Percentiles rank a stretch among this genome's conserved stretches.
phyloP scores from a whole-genome alignment of 2,888 invertebrate genomes.

The Zaprionus lineosus region DNA sequence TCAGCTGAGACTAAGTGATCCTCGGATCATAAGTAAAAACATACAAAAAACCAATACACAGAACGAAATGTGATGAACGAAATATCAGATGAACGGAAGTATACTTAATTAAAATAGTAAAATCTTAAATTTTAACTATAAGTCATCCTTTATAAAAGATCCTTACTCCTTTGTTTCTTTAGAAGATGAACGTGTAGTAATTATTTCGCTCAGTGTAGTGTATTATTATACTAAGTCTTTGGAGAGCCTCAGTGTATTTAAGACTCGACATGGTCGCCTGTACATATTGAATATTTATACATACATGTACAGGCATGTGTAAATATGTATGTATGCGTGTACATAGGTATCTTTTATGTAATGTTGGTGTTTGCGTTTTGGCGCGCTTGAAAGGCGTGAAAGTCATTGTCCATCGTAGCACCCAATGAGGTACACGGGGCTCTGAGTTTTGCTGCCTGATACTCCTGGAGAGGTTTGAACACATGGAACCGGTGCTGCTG shows the following conservation, averaged over 20 bases:
- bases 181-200: not conserved
- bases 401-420: conserved; percentile 68
- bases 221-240: conserved; percentile 5
- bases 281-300: conserved; percentile 38
- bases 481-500: conserved; percentile 33
- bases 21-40: conserved; percentile 31
- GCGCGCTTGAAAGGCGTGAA: conserved; percentile 78
- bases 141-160: too few species aligned
- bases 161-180: too few species aligned
- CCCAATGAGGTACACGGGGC: conserved; percentile 14
- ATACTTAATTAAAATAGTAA: too few species aligned
- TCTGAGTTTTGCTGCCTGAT: conserved; percentile 14
- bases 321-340: not conserved
- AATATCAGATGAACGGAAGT: conserved; percentile 9
- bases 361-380: conserved; percentile 58
- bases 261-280: conserved; percentile 47
- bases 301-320: not conserved
- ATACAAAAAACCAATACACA: conserved; percentile 11
- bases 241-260: conserved; percentile 33
- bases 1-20: conserved; percentile 59
- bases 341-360: conserved; percentile 7
- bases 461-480: conserved; percentile 13
- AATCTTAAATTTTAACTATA: too few species aligned
- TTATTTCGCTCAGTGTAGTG: conserved; percentile 7
- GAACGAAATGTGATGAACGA: not conserved